Evolutionary conservation across 2,888 invertebrate species (phyloP).

Genomic region (Hyposoter dolosus): DNA sequence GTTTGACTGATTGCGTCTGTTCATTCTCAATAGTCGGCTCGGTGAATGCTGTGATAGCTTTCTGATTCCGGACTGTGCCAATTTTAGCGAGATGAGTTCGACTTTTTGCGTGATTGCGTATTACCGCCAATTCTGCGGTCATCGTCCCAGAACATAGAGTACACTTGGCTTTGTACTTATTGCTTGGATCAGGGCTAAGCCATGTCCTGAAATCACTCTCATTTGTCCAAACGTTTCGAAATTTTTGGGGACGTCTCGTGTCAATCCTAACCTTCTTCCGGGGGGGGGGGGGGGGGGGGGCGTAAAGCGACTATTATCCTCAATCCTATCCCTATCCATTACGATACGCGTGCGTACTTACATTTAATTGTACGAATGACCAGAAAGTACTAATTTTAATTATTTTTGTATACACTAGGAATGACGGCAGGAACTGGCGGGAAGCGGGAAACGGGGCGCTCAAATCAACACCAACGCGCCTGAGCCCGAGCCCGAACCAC

Average conservation of each 20-base stretch:
- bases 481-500: neutral
- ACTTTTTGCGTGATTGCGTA: conserved; percentile 23
- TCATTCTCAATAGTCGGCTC: conserved; percentile 5
- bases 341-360: conserved; percentile 12
- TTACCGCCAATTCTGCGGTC: conserved; percentile 27
- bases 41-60: neutral
- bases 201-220: conserved; percentile 16
- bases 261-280: conserved; percentile 17
- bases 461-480: conserved; percentile 9
- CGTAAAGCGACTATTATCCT: conserved; percentile 12
- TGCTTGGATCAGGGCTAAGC: conserved; percentile 19
- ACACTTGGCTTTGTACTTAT: conserved; percentile 9
- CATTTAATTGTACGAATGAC: conserved; percentile 12
- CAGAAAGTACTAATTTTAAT: conserved; percentile 4
- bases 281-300: neutral
- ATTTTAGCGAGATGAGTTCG: conserved; percentile 26
- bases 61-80: neutral
- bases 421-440: conserved; percentile 12
- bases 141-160: neutral
- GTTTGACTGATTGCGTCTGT: conserved; percentile 16
- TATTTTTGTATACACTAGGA: conserved; percentile 12
- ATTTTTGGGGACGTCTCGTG: conserved; percentile 21
- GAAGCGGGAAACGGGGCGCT: conserved; percentile 7
- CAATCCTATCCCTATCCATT: conserved; percentile 13
- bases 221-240: conserved; percentile 11